phyloP scores from a whole-genome alignment of 2,797 vertebrate species.

The Adelosebastes latens region DNA sequence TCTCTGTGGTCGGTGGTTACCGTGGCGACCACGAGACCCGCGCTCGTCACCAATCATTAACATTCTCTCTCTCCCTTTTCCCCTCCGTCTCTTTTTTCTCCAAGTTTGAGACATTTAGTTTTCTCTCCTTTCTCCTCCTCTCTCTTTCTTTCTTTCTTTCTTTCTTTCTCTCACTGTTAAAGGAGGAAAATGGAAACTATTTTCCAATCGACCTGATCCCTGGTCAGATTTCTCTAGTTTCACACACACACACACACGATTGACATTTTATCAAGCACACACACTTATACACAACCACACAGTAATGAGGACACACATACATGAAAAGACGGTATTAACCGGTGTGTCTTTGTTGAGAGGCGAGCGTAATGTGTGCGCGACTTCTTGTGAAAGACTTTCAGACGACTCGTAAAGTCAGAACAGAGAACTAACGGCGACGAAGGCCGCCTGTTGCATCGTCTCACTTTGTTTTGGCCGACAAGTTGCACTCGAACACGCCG shows the following conservation, averaged over 20 bases:
- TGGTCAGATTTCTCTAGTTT: conserved; percentile 8
- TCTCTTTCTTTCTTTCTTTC: not conserved
- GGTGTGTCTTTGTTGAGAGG: too few species aligned
- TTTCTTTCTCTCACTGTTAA: not conserved
- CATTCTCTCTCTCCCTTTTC: not conserved
- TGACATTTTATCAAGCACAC: not conserved
- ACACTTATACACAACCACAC: not conserved
- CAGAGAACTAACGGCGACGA: too few species aligned
- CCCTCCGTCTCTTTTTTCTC: not conserved
- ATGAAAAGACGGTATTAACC: not conserved
- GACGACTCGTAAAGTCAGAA: too few species aligned
- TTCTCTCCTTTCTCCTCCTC: not conserved
- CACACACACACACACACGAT: not conserved
- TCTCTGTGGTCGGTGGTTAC: conserved; percentile 52
- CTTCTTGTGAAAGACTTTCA: too few species aligned
- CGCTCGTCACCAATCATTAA: conserved; percentile 44
- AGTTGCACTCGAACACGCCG: too few species aligned
- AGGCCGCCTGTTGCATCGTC: too few species aligned
- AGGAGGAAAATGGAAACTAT: conserved; percentile 19
- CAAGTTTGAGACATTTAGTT: not conserved
- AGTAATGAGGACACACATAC: not conserved
- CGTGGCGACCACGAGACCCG: conserved; percentile 37
- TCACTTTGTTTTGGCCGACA: too few species aligned
- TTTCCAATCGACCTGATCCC: conserved; percentile 11
- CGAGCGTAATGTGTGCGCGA: rapidly evolving